Base-by-base conservation (phyloP, 2,888 invertebrate species). In the Seladonia tumulorum region DNA sequence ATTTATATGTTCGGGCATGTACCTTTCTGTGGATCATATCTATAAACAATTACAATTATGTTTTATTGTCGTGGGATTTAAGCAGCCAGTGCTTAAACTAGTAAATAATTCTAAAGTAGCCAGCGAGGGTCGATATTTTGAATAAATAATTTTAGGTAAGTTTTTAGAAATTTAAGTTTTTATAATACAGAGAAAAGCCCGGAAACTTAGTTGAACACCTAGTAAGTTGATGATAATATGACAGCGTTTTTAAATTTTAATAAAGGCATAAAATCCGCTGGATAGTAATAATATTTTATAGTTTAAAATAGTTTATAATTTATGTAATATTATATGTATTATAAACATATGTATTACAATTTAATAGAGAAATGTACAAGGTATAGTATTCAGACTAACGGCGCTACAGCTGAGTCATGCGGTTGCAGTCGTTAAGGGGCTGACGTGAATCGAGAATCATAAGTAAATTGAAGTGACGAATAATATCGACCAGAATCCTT, bases 1-100 rank as follows among this genome's bases (percentile, higher is more conserved):
- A 12, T 35, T 74, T 79, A 81, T 82, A 76, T 60, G 79, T 73
- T 47, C n/a, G 63, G 45, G 60, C 39, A 45, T 68, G 72, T 81
- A 76, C n/a, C 39, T 47, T 45, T 12, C 18, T 39, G n/a, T 73
- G 42, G 42, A 78, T 63, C 81, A 60, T 45, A 35, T 83, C 53
- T 86, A 66, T 12, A 76, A 71, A 49, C 1, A 63, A 74, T 76
- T 29, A n/a, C 14, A 47, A 29, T 72, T 70, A n/a, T n/a, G n/a
- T n/a, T n/a, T n/a, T n/a, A n/a, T n/a, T n/a, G n/a, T n/a, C n/a
- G n/a, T n/a, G n/a, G n/a, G n/a, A n/a, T n/a, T n/a, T n/a, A n/a
- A n/a, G n/a, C n/a, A n/a, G n/a, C n/a, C n/a, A n/a, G n/a, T n/a
- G n/a, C n/a, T n/a, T n/a, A n/a, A n/a, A n/a, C n/a, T n/a, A n/a